These are phyloP conservation scores for Tachypleus tridentatus DNA, from an alignment of 1,140 invertebrate genomes.

Conservation along the genomic window DNA sequence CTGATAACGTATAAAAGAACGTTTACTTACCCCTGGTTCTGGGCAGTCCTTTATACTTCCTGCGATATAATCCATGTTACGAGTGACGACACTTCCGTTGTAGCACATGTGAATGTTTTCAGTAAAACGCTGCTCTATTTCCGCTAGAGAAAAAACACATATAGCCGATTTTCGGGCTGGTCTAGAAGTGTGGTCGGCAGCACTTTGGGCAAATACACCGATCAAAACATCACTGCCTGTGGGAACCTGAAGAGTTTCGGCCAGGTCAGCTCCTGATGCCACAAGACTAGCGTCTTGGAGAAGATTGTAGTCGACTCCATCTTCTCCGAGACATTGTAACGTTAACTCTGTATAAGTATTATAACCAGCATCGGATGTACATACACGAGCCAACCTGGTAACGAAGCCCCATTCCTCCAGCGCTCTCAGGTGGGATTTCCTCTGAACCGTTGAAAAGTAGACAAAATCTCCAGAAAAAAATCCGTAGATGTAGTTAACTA, in stretches of 20 bases:
- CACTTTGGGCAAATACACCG: conserved; percentile 68
- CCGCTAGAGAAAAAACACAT: conserved; percentile 49
- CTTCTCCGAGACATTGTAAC: conserved; percentile 57
- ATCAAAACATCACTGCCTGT: conserved; percentile 48
- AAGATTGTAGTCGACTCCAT: conserved; percentile 61
- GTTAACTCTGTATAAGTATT: conserved; percentile 71
- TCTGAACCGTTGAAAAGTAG: conserved; percentile 92
- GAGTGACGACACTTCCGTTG: conserved; percentile 76
- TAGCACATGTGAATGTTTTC: conserved; percentile 96
- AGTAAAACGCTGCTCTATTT: conserved; percentile 84
- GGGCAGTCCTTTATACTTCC: conserved; percentile 77
- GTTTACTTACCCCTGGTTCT: conserved; percentile 50
- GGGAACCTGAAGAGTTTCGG: conserved; percentile 52
- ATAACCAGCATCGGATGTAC: conserved; percentile 86
- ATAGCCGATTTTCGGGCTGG: conserved; percentile 59
- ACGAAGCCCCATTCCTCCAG: conserved; percentile 78
- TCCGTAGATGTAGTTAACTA: conserved; percentile 92
- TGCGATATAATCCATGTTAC: conserved; percentile 86
- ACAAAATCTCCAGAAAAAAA: conserved; percentile 88
- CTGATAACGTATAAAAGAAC: too few species aligned
- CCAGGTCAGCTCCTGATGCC: conserved; percentile 62
- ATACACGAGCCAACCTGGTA: conserved; percentile 75
- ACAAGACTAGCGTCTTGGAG: conserved; percentile 80
- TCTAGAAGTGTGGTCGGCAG: conserved; percentile 62
- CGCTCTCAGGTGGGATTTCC: conserved; percentile 70